Evolutionary conservation across 1,140 invertebrate species (phyloP), one percentile per base, ranked within the genome.

Genomic region (Caerostris darwini): DNA sequence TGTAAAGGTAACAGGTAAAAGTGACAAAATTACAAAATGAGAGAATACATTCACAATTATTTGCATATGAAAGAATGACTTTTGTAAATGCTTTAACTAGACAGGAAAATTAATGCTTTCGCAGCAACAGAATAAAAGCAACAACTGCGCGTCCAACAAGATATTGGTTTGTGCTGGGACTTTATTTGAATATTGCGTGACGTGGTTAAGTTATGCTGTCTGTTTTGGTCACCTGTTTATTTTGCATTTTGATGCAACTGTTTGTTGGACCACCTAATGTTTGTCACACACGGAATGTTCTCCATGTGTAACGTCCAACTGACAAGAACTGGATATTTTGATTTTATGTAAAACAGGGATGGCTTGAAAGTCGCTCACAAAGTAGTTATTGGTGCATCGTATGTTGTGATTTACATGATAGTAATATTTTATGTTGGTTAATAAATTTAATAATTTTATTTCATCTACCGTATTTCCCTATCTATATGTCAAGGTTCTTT

Each of bases 171-270:
- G 50, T 77, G 10, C 71, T 14, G 71, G 12, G 2, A 50, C 34
- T 77, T 77, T 34, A 77, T 77, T 77, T 77, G 71, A 77, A 77
- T 77, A 77, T 77, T 77, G 71, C 71, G 71, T 77, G 71, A 12
- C 53, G 34, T 50, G 34, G 71, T 17, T 50, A 34, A 77, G 71
- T 77, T 77, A 77, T 53, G 71, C 34, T 77, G 19, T 12, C 34
- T 77, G 19, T 12, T 19, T 77, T 77, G 71, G 71, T 77, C 71
- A 77, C 71, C 71, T 77, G 71, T 77, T 77, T 34, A 34, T 34
- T 53, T 10, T 53, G 71, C 71, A 50, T 77, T 71, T 19, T 50
- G 69, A 77, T 77, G 8, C 71, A 77, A 50, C 53, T 77, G 71
- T 50, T 12, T 77, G 71, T 34, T 7, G 19, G 7, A 19, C 3